A percentile compares a stretch with the other conserved stretches of the same genome.
Evolutionary conservation across 1,140 invertebrate species (phyloP).

Genomic region (Listronotus bonariensis): DNA sequence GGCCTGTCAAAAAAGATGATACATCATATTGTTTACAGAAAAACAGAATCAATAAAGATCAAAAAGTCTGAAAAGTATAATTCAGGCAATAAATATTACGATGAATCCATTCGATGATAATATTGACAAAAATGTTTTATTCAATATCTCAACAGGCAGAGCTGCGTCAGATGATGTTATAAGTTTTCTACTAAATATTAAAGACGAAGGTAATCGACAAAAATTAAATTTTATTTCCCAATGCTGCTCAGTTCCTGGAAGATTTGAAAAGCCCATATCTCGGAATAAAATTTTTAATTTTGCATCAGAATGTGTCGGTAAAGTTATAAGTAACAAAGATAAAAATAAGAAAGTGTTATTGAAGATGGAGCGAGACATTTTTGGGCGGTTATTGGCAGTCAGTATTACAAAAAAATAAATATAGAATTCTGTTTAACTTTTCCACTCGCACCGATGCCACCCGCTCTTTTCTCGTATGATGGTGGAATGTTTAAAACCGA

Average conservation of each 20-base stretch:
- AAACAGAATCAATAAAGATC: too few species aligned
- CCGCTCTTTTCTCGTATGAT: constrained; percentile 39
- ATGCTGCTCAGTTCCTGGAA: constrained; percentile 30
- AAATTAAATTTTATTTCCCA: constrained; percentile 32
- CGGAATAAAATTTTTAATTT: constrained; percentile 39
- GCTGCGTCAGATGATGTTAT: too few species aligned
- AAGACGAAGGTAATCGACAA: too few species aligned
- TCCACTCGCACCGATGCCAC: constrained; percentile 48
- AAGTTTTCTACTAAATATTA: too few species aligned
- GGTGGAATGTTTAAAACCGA: constrained; percentile 28
- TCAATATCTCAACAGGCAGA: too few species aligned
- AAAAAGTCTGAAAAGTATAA: too few species aligned
- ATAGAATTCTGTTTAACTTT: constrained; percentile 44
- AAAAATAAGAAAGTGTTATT: constrained; percentile 43
- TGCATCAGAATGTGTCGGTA: constrained; percentile 25
- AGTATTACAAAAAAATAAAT: constrained; percentile 47
- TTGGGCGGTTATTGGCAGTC: constrained; percentile 45
- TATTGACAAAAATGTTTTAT: too few species aligned
- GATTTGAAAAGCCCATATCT: constrained; percentile 44
- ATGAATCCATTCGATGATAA: too few species aligned
- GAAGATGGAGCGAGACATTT: constrained; percentile 49
- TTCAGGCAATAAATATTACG: too few species aligned
- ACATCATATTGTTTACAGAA: too few species aligned
- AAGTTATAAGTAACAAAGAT: constrained; percentile 38
- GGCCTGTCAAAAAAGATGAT: too few species aligned